phyloP scores from a whole-genome alignment of 2,888 invertebrate species.

The Mongoloraphidia duomilia region DNA sequence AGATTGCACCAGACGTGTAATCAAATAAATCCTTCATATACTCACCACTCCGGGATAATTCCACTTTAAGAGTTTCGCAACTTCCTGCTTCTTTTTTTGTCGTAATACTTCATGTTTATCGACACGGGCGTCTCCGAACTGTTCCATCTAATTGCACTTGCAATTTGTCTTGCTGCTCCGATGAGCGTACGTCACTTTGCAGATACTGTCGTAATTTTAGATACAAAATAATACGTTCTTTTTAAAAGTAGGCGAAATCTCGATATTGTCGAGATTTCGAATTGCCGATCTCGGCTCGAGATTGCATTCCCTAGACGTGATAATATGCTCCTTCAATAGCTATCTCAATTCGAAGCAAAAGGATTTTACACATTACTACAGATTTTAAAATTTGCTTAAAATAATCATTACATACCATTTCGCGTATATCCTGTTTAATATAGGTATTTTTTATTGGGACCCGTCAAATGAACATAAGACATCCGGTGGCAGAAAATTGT shows the following conservation, averaged over 20 bases:
- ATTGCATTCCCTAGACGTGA: no score
- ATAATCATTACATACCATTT: conserved; percentile 46
- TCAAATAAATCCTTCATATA: conserved; percentile 9
- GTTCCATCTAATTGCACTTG: conserved; percentile 76
- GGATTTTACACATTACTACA: no score
- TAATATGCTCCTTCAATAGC: no score
- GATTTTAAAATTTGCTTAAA: no score
- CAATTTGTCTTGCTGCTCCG: conserved; percentile 71
- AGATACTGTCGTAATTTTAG: conserved; percentile 69
- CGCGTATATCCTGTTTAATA: conserved; percentile 88
- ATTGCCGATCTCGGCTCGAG: no score
- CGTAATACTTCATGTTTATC: conserved; percentile 96
- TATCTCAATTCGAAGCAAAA: no score
- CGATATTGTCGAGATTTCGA: no score
- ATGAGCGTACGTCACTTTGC: conserved; percentile 78
- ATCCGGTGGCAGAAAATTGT: no score
- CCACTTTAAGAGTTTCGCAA: conserved; percentile 92
- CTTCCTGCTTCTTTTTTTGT: conserved; percentile 89
- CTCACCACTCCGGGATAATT: conserved; percentile 90
- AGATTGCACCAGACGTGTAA: conserved; percentile 2
- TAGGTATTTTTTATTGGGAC: no score
- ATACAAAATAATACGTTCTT: no score
- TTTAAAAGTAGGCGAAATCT: no score
- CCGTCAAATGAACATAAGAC: no score
- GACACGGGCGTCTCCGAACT: conserved; percentile 88